Conservation (phyloP, 2,797 vertebrate genomes). For the Gambusia yucatana region DNA sequence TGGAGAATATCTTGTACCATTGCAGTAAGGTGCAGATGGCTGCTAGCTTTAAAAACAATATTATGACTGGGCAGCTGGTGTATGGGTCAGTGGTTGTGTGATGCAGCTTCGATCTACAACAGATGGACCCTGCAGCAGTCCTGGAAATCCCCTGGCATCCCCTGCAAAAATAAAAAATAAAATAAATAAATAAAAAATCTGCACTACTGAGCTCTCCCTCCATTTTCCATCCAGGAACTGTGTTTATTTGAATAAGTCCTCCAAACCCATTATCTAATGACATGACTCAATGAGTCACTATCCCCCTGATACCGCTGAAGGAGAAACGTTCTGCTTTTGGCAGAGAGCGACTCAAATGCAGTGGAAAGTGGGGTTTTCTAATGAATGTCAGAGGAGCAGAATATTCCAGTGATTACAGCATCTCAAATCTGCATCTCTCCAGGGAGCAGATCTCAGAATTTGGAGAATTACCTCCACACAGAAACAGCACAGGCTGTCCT, state of each 20-base stretch:
- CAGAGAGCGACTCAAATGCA: conserved; percentile 34
- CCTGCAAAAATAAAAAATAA: conserved; percentile 13
- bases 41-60: conserved; percentile 72
- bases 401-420: conserved; percentile 59
- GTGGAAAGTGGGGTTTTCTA: conserved; percentile 45
- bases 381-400: conserved; percentile 53
- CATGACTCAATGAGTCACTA: conserved; percentile 74
- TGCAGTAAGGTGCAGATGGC: conserved; percentile 61
- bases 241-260: conserved; percentile 74
- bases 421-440: conserved; percentile 50
- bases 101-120: conserved; percentile 68
- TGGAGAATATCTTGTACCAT: conserved; percentile 37
- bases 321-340: conserved; percentile 66
- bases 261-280: conserved; percentile 74
- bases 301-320: conserved; percentile 54
- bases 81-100: conserved; percentile 71
- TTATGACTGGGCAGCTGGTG: conserved; percentile 70
- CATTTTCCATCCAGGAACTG: conserved; percentile 66
- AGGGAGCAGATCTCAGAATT: conserved; percentile 35
- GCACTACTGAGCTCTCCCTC: conserved; percentile 49
- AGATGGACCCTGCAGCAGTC: conserved; percentile 73
- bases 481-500: conserved; percentile 30
- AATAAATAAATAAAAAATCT: conserved; percentile 25
- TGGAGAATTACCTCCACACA: conserved; percentile 40
- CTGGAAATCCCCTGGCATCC: conserved; percentile 72